Percentiles rank a stretch among this genome's conserved stretches.
phyloP scores from a whole-genome alignment of 1,140 invertebrate genomes.

The Heliconius himera region DNA sequence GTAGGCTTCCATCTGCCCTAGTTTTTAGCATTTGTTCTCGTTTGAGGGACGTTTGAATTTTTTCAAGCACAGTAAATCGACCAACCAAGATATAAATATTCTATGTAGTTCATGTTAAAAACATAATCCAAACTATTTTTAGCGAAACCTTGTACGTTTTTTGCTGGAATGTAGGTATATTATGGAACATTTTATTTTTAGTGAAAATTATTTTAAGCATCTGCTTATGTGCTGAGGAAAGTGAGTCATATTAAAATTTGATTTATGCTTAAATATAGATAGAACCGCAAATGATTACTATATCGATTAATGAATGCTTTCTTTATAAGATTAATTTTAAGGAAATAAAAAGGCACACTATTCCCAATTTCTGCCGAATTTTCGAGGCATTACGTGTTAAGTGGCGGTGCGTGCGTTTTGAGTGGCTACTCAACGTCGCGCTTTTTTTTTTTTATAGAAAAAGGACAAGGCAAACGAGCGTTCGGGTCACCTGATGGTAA shows the following conservation, averaged over 20 bases:
- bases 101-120: conserved; percentile 14
- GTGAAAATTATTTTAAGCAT: background rate
- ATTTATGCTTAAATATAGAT: too few relatives aligned
- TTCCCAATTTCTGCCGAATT: too few relatives aligned
- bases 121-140: conserved; percentile 13
- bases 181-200: background rate
- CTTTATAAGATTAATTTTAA: too few relatives aligned
- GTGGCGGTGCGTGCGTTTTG: too few relatives aligned
- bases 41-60: conserved; percentile 20
- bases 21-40: conserved; percentile 22
- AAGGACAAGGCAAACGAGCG: too few relatives aligned
- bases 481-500: too few relatives aligned
- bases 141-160: background rate
- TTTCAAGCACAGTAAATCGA: conserved; percentile 11
- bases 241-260: background rate
- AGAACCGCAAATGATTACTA: too few relatives aligned
- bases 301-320: too few relatives aligned
- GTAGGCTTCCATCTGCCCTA: conserved; percentile 22
- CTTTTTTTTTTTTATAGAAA: too few relatives aligned
- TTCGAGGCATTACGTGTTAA: too few relatives aligned
- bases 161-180: background rate
- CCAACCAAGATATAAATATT: conserved; percentile 13
- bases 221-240: background rate
- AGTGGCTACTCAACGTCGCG: too few relatives aligned
- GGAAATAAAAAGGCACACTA: too few relatives aligned